These are phyloP conservation scores for Sphaeramia orbicularis DNA, from an alignment of 2,797 vertebrate species.

Conservation along the genomic window DNA sequence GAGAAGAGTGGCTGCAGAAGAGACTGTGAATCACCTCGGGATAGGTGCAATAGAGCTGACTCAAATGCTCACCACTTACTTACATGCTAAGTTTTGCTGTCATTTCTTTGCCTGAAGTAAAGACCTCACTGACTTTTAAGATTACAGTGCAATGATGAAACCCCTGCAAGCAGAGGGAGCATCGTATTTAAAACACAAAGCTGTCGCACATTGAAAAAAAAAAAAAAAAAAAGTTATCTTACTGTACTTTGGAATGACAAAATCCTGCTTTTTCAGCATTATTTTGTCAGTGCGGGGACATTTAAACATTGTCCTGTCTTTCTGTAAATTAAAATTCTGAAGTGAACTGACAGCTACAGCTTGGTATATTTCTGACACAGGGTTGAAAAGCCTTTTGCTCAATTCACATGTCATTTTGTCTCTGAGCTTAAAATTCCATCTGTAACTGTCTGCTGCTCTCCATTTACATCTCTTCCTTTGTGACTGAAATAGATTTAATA, in stretches of 20 bases:
- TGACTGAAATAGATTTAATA: constrained; percentile 38
- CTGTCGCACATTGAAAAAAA: neutral
- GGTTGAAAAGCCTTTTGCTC: constrained; percentile 26
- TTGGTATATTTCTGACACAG: constrained; percentile 5
- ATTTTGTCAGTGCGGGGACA: neutral
- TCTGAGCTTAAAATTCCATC: constrained; percentile 35
- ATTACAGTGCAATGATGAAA: constrained; percentile 2
- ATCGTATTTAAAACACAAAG: neutral
- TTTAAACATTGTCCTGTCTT: constrained; percentile 10
- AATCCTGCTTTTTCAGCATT: no score
- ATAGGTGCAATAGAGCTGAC: neutral
- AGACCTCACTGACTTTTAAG: constrained; percentile 3
- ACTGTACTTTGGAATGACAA: no score
- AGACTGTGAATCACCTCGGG: no score
- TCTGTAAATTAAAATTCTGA: constrained; percentile 15
- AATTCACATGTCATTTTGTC: constrained; percentile 54
- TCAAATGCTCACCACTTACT: neutral
- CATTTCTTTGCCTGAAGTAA: neutral
- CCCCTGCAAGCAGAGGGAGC: neutral
- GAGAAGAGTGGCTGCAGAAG: neutral
- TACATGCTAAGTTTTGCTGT: neutral
- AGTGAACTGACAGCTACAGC: constrained; percentile 33
- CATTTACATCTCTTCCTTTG: constrained; percentile 30
- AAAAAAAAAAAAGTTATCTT: no score
- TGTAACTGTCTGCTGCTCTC: constrained; percentile 38